These are phyloP conservation scores for Hoplodrina blanda DNA, from an alignment of 2,888 invertebrate species.

Conservation along the genomic window DNA sequence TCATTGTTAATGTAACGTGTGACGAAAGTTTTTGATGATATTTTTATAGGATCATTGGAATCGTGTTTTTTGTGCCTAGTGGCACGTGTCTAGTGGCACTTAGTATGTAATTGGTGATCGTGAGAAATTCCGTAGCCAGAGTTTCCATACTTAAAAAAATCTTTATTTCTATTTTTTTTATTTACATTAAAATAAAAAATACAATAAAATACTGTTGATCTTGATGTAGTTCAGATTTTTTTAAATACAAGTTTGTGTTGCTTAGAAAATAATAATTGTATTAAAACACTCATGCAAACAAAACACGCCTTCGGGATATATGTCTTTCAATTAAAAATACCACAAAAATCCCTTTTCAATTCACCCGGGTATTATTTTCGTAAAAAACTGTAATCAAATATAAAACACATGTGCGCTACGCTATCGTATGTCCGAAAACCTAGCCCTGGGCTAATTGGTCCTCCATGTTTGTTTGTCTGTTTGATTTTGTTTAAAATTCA, in stretches of 20 bases:
- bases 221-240: no score
- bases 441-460: slow-evolving; percentile 85
- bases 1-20: slow-evolving; percentile 52
- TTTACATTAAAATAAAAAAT: no score
- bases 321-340: slow-evolving; percentile 10
- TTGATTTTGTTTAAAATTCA: slow-evolving; percentile 80
- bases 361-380: slow-evolving; percentile 13
- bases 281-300: neutral
- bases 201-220: no score
- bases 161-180: no score
- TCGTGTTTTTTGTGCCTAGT: slow-evolving; percentile 10
- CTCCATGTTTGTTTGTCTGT: slow-evolving; percentile 74
- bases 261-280: neutral
- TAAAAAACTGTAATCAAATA: slow-evolving; percentile 64
- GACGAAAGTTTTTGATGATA: slow-evolving; percentile 33
- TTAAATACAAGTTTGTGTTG: no score
- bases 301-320: slow-evolving; percentile 7
- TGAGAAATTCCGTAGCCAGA: slow-evolving; percentile 21
- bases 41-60: slow-evolving; percentile 48
- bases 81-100: slow-evolving; percentile 31
- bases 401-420: slow-evolving; percentile 65
- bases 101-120: slow-evolving; percentile 6
- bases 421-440: slow-evolving; percentile 72
- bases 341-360: slow-evolving; percentile 4
- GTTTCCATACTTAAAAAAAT: no score